Percentiles rank a stretch among this genome's conserved stretches.
phyloP scores from a whole-genome alignment of 2,888 invertebrate genomes.

The Ditylenchus weischeri region DNA sequence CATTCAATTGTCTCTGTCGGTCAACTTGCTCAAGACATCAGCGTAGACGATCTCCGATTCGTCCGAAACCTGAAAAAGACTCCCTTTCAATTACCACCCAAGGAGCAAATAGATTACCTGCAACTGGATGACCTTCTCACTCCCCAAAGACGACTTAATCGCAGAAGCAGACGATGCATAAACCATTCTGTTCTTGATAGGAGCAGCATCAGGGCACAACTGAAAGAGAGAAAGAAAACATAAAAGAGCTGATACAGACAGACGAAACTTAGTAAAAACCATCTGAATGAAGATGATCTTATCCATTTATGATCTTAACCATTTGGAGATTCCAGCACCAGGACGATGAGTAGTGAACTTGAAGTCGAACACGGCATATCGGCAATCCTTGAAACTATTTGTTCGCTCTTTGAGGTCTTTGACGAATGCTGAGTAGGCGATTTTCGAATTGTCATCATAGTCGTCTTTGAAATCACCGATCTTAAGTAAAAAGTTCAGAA shows the following conservation, averaged over 20 bases:
- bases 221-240: no score
- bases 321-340: slow-evolving; percentile 90
- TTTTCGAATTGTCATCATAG: slow-evolving; percentile 61
- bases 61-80: slow-evolving; percentile 55
- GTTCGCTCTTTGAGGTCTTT: slow-evolving; percentile 79
- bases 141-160: slow-evolving; percentile 84
- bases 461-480: slow-evolving; percentile 36
- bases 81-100: neutral
- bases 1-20: slow-evolving; percentile 52
- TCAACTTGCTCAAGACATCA: slow-evolving; percentile 55
- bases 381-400: slow-evolving; percentile 77
- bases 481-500: slow-evolving; percentile 20
- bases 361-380: slow-evolving; percentile 92
- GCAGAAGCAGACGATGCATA: slow-evolving; percentile 93
- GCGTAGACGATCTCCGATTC: slow-evolving; percentile 58
- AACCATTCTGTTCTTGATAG: slow-evolving; percentile 78
- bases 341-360: slow-evolving; percentile 83
- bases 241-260: neutral
- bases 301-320: slow-evolving; percentile 95
- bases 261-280: slow-evolving; percentile 57
- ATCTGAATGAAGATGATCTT: slow-evolving; percentile 95
- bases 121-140: slow-evolving; percentile 56
- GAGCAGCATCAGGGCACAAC: slow-evolving; percentile 95
- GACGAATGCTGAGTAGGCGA: slow-evolving; percentile 88
- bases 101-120: slow-evolving; percentile 41